These are phyloP conservation scores for Panagrolaimus sp. DNA, from an alignment of 1,140 invertebrate species.

Conservation along the genomic window DNA sequence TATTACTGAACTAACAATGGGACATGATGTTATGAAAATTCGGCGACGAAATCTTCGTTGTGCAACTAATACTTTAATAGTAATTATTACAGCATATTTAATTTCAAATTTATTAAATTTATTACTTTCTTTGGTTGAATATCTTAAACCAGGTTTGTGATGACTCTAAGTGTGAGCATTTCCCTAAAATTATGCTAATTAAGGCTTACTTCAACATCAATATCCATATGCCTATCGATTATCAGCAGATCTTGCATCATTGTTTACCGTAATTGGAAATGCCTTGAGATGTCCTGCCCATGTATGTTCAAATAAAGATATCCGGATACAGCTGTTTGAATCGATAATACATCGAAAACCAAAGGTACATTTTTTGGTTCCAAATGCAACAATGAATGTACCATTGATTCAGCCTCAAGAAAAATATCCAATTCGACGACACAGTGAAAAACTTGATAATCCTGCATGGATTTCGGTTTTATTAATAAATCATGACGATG, in stretches of 20 bases:
- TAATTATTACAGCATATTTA: constrained; percentile 56
- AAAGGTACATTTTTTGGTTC: neutral
- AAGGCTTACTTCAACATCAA: constrained; percentile 45
- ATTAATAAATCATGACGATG: neutral
- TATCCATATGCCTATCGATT: constrained; percentile 48
- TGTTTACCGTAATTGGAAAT: constrained; percentile 55
- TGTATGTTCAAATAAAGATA: constrained; percentile 49
- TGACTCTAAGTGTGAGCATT: neutral
- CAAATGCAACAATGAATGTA: neutral
- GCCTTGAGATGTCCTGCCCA: constrained; percentile 55
- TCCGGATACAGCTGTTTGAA: constrained; percentile 43
- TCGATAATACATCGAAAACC: neutral
- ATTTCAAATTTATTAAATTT: constrained; percentile 52
- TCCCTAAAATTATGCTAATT: constrained; percentile 6
- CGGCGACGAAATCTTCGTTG: constrained; percentile 46
- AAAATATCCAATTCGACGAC: neutral
- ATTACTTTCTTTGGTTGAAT: constrained; percentile 50
- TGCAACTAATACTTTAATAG: constrained; percentile 52
- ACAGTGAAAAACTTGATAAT: constrained; percentile 1
- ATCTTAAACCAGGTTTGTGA: constrained; percentile 46
- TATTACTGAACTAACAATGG: constrained; percentile 55
- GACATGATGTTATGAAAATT: constrained; percentile 53
- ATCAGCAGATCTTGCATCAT: constrained; percentile 39
- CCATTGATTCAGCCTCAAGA: neutral
- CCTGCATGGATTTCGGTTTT: constrained; percentile 2